Evolutionary conservation across 2,888 invertebrate species (phyloP), one percentile per base, ranked within the genome.

Genomic region (Lasiommata megera): DNA sequence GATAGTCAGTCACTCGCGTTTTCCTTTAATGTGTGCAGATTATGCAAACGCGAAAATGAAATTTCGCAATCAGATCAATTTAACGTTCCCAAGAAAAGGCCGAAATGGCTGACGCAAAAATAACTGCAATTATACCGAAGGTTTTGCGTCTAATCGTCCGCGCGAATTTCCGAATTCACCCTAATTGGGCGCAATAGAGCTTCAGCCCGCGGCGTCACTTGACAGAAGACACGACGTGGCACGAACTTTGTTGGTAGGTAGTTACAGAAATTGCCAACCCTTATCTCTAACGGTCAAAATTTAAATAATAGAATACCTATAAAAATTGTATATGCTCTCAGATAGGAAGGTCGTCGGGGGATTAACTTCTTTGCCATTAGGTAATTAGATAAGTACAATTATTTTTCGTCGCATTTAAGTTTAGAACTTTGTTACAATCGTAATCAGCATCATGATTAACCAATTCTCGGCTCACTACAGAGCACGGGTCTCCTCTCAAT

Each of bases 191-290:
- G 66, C 70, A 72, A 76, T 74, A 70, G 67, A 67, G 65, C 66
- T 65, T 63, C 58, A 65, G 71, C 85, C 77, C 59, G 75, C 74
- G 82, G 88, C 78, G 54, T 63, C 63, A 67, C 73, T 79, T 82
- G 86, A 82, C 85, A 81, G 77, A 72, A 77, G 82, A 84, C 76
- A 77, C 68, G 77, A 69, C 68, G 71, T 68, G 75, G 75, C 83
- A 81, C 82, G 84, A 76, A 72, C 73, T 76, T 67, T 73, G 73
- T 11, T 3, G 34, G 11, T 31, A 34, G 9, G 34, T 34, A 31
- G 8, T 9, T 1, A 18, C 18, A 12, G 17, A 34, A 18, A 48
- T 37, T 77, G 82, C 77, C 40, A 63, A 64, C 23, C 28, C 44
- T 14, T 18, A 41, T 23, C 11, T 44, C 28, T 14, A 23, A 40